Evolutionary conservation across 2,888 invertebrate genomes (phyloP), one percentile per base, ranked within the genome.

Genomic region (Ormyrus nitidulus): DNA sequence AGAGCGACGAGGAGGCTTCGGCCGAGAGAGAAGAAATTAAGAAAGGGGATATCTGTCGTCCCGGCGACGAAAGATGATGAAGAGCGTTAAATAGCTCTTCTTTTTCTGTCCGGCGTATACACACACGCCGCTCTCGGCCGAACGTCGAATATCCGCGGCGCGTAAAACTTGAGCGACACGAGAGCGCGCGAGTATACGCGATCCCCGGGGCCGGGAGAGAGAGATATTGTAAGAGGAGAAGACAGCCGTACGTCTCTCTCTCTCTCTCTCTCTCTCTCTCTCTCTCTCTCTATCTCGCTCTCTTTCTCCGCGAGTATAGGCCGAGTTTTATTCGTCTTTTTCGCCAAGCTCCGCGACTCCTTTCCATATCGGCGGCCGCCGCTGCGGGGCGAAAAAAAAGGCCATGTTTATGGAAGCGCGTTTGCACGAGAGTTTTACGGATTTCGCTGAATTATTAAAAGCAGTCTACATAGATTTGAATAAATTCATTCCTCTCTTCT

Each of bases 171-270:
- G 74, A 74, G 79, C 64, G 69, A 74, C 74, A 65, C 74, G 69
- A 66, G 2, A 19, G 19, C 19, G 19, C 71, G 51, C 61, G 68
- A 13, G 13, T 13, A 13, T 13, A 61, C 59, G 59, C 65, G 71
- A 77, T 77, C 71, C 71, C 46, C 4, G 19, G 44, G 59, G 51
- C 34, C 34, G 2, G 2, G 74, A 4, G 34, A 34, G 34, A 34
- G 34, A 34, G 58, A 79, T 79, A 79, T 79, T 64, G 79, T 70
- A 79, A 79, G 74, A n/a, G 64, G 79, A 79, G 79, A 79, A 64
- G 79, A 65, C 79, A 53, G 13, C 64, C 58, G 69, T 51, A 19
- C 54, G 54, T 66, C 53, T 65, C 56, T 34, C n/a, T 10, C 34
- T 13, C 77, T 66, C 65, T 69, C 76, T 78, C 68, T 75, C 79